Base-by-base conservation (phyloP, 2,113 vertebrate genomes). In the Ictalurus furcatus region DNA sequence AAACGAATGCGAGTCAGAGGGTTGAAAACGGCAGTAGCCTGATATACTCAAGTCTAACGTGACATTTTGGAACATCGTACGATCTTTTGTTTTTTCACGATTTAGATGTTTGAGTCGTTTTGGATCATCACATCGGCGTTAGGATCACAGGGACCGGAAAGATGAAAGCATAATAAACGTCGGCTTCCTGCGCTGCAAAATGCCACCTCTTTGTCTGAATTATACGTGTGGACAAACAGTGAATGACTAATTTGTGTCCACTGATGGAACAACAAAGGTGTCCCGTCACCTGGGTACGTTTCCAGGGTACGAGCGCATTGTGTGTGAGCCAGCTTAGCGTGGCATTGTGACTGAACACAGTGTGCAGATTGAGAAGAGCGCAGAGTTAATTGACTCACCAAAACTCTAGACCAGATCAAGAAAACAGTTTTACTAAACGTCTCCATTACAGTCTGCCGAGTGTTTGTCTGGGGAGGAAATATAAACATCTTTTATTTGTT, bases 181-280 rank as follows among this genome's bases (percentile, higher is more conserved):
- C 87, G 19, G 76, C 63, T 88, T 44, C 37, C 37, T 87, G 85
- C 91, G 28, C 87, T 91, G 85, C 92, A 94, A 92, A 93, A 94
- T 91, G 88, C 94, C 94, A 94, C 94, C 93, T 93, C 94, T 93
- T 91, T 93, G 90, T 83, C 67, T 94, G 94, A 94, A 95, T 95
- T 93, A 95, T 94, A 91, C 93, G 94, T 94, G 93, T 92, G 91
- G 92, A 91, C 92, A 90, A 93, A 91, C 89, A 89, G 86, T 90
- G 91, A 91, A 93, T 94, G 93, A 94, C 94, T 95, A 95, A 95
- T 95, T 95, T 93, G 92, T 93, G 91, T 92, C 93, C 91, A 90
- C 90, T 91, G 91, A 89, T 88, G 88, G 88, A 90, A 92, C 92
- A 86, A 92, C 92, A 94, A 67, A 92, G 84, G 81, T 76, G 89